These are phyloP conservation scores for Suricata suricatta DNA, from an alignment of 2,113 vertebrate species.

Conservation along the genomic window DNA sequence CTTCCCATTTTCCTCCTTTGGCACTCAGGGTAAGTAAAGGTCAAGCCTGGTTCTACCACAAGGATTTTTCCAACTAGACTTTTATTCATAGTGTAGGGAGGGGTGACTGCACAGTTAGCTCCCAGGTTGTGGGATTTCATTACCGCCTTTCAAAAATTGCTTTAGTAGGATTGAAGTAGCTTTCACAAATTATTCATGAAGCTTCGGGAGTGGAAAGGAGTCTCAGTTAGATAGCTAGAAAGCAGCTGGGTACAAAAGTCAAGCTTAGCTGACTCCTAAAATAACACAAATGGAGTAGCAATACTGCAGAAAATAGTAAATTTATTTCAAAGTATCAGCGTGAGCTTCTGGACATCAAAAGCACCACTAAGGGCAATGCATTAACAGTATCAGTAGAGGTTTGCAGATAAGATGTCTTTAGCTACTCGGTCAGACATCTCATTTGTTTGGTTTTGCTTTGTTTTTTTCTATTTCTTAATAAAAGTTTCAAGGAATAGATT, in stretches of 20 bases:
- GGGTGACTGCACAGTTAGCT: not conserved
- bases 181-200: not conserved
- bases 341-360: not conserved
- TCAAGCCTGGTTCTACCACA: not conserved
- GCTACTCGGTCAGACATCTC: not conserved
- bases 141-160: not conserved
- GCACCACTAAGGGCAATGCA: not conserved
- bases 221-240: not conserved
- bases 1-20: not conserved
- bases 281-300: not conserved
- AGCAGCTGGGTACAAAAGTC: not conserved
- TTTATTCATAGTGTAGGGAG: not conserved
- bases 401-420: conserved; percentile 30
- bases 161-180: not conserved
- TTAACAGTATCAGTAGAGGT: not conserved
- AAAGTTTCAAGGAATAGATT: conserved; percentile 71
- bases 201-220: not conserved
- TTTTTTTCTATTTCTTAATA: conserved; percentile 65
- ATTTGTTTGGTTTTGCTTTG: not conserved
- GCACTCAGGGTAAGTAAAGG: not conserved
- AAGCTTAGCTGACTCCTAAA: conserved; percentile 7
- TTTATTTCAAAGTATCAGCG: not conserved
- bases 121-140: not conserved
- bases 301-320: not conserved
- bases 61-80: not conserved